These are phyloP conservation scores for Mormyrus iriodes DNA, from an alignment of 2,113 vertebrate genomes.

Conservation along the genomic window DNA sequence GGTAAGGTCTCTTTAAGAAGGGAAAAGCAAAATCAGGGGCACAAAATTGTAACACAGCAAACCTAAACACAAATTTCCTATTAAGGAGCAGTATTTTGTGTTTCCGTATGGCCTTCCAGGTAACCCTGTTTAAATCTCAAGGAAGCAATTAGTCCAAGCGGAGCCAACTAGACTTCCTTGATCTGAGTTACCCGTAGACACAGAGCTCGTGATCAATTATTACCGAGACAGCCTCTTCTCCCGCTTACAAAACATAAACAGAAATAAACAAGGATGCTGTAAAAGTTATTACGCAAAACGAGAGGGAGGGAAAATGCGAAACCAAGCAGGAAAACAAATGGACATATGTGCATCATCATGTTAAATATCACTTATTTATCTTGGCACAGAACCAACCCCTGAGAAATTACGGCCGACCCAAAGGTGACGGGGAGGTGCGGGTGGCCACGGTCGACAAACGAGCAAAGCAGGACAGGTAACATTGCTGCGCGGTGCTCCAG, in stretches of 20 bases:
- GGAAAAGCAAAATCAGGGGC: neutral
- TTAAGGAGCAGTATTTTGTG: neutral
- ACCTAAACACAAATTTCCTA: neutral
- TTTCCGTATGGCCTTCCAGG: neutral
- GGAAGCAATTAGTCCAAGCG: neutral
- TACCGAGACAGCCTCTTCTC: neutral
- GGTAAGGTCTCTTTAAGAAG: neutral
- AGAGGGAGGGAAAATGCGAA: neutral
- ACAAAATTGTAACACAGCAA: neutral
- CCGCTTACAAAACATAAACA: neutral
- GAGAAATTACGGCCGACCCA: conserved; percentile 74
- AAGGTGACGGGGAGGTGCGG: conserved; percentile 84
- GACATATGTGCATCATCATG: neutral
- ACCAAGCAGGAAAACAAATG: neutral
- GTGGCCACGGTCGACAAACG: conserved; percentile 80
- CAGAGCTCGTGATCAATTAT: neutral
- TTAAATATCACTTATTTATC: neutral
- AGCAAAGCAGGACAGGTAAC: conserved; percentile 82
- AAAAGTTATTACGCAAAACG: neutral
- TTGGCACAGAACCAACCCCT: conserved; percentile 76
- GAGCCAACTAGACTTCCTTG: neutral
- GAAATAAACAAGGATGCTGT: neutral
- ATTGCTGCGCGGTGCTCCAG: neutral
- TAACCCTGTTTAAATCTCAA: neutral
- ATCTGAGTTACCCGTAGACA: neutral